phyloP scores from a whole-genome alignment of 92 coral and sea anemone genomes.

The Metridium senile region DNA sequence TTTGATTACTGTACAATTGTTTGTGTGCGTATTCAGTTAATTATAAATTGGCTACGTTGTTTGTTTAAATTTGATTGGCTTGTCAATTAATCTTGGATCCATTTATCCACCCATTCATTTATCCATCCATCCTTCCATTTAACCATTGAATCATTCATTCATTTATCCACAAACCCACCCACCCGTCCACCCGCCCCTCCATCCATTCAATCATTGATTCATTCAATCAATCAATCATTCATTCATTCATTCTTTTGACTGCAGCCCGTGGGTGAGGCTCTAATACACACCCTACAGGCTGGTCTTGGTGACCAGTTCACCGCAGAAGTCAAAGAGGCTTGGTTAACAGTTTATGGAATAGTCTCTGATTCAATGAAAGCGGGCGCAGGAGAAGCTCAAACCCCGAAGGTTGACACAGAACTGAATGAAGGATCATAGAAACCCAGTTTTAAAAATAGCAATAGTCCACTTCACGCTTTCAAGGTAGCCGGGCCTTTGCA shows the following conservation, averaged over 20 bases:
- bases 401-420: background rate
- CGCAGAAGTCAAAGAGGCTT: constrained; percentile 68
- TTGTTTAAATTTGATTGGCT: too few relatives aligned
- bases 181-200: background rate
- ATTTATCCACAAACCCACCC: background rate
- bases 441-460: too few relatives aligned
- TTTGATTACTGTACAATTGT: background rate
- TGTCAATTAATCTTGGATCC: background rate
- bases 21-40: background rate
- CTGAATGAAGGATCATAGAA: background rate
- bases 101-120: background rate
- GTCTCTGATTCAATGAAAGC: constrained; percentile 78
- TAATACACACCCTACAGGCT: constrained; percentile 57
- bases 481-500: too few relatives aligned
- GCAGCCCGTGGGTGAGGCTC: constrained; percentile 69
- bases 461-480: too few relatives aligned
- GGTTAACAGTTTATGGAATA: constrained; percentile 69
- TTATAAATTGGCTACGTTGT: too few relatives aligned
- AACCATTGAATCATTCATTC: background rate
- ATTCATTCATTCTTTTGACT: background rate
- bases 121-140: background rate
- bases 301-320: constrained; percentile 80
- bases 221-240: background rate
- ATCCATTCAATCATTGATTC: background rate
- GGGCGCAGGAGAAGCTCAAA: constrained; percentile 51